Percentiles rank a stretch among this genome's conserved stretches.
These are phyloP conservation scores for Hoplostethus mediterraneus DNA, from an alignment of 2,797 vertebrate genomes.

Conservation along the genomic window DNA sequence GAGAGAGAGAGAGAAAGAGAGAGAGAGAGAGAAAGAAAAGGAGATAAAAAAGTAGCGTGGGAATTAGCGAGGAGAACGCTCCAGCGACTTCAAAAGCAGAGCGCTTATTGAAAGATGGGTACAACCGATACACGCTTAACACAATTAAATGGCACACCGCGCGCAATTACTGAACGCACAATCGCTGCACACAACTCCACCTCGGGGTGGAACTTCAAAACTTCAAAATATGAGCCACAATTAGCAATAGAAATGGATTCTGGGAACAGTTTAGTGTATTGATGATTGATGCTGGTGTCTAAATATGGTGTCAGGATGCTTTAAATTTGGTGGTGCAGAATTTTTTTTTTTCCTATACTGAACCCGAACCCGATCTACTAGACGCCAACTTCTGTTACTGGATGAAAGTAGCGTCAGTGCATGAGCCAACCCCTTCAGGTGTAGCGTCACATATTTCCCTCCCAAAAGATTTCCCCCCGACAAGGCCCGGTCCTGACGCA, in stretches of 20 bases:
- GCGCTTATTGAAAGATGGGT: slow-evolving; percentile 63
- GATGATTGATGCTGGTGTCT: neutral
- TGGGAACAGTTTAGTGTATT: neutral
- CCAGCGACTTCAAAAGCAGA: slow-evolving; percentile 65
- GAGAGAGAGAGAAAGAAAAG: neutral
- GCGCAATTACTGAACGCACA: slow-evolving; percentile 25
- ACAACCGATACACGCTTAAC: slow-evolving; percentile 49
- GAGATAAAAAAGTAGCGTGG: slow-evolving; percentile 35
- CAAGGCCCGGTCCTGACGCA: slow-evolving; percentile 4
- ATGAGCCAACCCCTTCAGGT: slow-evolving; percentile 11
- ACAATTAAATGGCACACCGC: slow-evolving; percentile 49
- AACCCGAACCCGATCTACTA: neutral
- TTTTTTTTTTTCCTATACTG: neutral
- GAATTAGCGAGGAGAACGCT: slow-evolving; percentile 50
- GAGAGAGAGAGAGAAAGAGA: slow-evolving; percentile 18
- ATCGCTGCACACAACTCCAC: slow-evolving; percentile 9
- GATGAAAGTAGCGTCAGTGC: slow-evolving; percentile 4
- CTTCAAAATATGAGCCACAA: neutral
- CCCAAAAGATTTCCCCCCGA: slow-evolving; percentile 27
- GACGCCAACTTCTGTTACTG: no score
- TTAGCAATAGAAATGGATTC: neutral
- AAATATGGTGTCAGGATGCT: neutral
- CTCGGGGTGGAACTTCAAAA: no score
- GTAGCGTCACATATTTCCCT: slow-evolving; percentile 43
- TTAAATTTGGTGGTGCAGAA: neutral